A percentile compares a stretch with the other conserved stretches of the same genome.
Conservation (phyloP, 2,113 vertebrate genomes). For the Scomber scombrus region DNA sequence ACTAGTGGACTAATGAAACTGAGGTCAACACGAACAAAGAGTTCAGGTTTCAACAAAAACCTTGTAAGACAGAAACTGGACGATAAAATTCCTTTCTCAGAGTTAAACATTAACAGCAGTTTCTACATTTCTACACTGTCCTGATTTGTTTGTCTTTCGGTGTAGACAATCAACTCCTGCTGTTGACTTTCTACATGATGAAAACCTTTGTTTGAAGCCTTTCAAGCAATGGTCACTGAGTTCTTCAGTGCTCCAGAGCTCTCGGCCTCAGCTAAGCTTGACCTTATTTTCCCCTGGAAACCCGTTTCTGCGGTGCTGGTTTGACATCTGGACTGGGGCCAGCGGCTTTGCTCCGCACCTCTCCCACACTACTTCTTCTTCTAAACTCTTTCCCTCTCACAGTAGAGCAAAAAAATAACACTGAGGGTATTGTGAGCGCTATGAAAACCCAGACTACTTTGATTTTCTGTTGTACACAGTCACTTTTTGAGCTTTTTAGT, state of each 20-base stretch:
- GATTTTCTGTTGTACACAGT: constrained; percentile 33
- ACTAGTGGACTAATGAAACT: constrained; percentile 2
- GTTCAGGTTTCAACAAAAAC: constrained; percentile 45
- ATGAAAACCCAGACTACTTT: constrained; percentile 43
- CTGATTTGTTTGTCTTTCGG: constrained; percentile 21
- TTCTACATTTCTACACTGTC: background rate
- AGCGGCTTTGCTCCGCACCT: constrained; percentile 58
- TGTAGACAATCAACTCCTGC: background rate
- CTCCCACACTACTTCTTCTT: constrained; percentile 61
- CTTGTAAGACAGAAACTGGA: constrained; percentile 13
- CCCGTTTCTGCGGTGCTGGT: constrained; percentile 58
- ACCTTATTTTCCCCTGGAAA: constrained; percentile 72
- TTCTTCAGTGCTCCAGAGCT: constrained; percentile 31
- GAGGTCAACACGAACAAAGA: constrained; percentile 31
- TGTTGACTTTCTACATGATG: background rate
- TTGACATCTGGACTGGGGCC: constrained; percentile 62
- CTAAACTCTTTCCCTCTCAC: constrained; percentile 49
- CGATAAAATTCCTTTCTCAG: constrained; percentile 11
- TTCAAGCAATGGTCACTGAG: constrained; percentile 35
- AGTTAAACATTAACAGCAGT: constrained; percentile 53
- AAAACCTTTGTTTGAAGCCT: constrained; percentile 15
- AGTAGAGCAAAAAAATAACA: constrained; percentile 51
- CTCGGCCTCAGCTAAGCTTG: constrained; percentile 53
- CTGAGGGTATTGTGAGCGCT: constrained; percentile 47
- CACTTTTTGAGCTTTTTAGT: constrained; percentile 18